Percentiles rank a stretch among this genome's conserved stretches.
Conservation (phyloP, 2,797 vertebrate species). For the Rhinoraja longicauda region DNA sequence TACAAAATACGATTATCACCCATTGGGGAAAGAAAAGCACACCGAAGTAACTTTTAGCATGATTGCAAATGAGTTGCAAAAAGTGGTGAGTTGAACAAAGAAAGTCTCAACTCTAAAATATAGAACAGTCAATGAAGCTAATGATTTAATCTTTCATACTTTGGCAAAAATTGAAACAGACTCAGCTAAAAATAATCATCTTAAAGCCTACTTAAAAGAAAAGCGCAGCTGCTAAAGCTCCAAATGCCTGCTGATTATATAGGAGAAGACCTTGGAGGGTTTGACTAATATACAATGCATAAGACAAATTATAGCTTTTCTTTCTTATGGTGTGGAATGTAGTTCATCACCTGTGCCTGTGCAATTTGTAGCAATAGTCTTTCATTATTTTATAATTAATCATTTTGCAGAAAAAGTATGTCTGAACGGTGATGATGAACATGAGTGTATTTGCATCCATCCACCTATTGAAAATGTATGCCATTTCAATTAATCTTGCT, state of each 20-base stretch:
- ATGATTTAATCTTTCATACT: conserved; percentile 37
- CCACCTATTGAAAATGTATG: no score
- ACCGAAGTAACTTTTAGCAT: not conserved
- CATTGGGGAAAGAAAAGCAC: not conserved
- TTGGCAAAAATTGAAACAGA: not conserved
- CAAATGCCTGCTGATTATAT: conserved; percentile 21
- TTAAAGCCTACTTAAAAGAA: conserved; percentile 16
- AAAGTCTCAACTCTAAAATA: not conserved
- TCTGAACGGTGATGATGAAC: not conserved
- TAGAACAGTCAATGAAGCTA: not conserved
- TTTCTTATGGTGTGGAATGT: not conserved
- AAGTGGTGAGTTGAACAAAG: not conserved
- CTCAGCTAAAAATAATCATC: conserved; percentile 25
- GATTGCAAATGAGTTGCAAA: not conserved
- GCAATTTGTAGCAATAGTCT: not conserved
- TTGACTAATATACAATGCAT: conserved; percentile 14
- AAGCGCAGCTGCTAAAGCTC: conserved; percentile 22
- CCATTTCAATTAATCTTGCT: not conserved
- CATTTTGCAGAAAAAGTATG: conserved; percentile 16
- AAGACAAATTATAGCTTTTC: conserved; percentile 18
- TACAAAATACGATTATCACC: not conserved
- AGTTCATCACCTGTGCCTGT: not conserved
- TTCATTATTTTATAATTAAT: conserved; percentile 8
- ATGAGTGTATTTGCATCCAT: not conserved
- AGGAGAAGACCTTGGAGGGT: conserved; percentile 4